Percentiles rank a stretch among this genome's conserved stretches.
These are phyloP conservation scores for Dermatophagoides farinae DNA, from an alignment of 1,140 invertebrate species.

Conservation along the genomic window DNA sequence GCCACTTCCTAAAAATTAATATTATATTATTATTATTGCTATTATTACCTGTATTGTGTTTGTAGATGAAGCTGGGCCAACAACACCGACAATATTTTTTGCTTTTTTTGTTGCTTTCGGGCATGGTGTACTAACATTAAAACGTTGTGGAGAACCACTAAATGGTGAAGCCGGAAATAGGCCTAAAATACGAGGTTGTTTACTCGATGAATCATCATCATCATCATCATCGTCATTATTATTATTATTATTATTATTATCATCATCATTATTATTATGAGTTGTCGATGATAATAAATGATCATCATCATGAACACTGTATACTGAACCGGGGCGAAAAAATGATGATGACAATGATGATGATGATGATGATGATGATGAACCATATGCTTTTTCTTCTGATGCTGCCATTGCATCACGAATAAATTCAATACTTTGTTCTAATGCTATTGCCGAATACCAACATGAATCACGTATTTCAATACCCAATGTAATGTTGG, in stretches of 20 bases:
- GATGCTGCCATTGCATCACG: conserved; percentile 39
- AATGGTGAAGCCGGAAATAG: conserved; percentile 23
- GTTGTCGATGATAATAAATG: neutral
- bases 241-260: neutral
- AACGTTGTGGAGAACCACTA: neutral
- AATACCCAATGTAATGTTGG: conserved; percentile 44
- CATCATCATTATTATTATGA: neutral
- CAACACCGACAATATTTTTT: conserved; percentile 40
- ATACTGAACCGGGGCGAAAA: neutral
- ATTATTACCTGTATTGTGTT: conserved; percentile 35
- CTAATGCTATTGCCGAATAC: conserved; percentile 46
- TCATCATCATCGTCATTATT: neutral
- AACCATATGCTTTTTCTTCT: conserved; percentile 12
- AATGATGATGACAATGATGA: neutral
- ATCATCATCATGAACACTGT: neutral
- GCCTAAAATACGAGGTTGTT: neutral
- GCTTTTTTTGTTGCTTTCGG: conserved; percentile 24
- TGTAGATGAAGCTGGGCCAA: conserved; percentile 45
- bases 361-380: neutral
- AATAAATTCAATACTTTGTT: conserved; percentile 52
- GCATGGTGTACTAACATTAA: conserved; percentile 16
- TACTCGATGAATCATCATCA: neutral
- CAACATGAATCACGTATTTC: conserved; percentile 61
- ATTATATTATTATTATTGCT: neutral
- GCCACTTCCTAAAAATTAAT: neutral